Conservation (phyloP, 2,113 vertebrate genomes). For the Falcunculus frontatus region DNA sequence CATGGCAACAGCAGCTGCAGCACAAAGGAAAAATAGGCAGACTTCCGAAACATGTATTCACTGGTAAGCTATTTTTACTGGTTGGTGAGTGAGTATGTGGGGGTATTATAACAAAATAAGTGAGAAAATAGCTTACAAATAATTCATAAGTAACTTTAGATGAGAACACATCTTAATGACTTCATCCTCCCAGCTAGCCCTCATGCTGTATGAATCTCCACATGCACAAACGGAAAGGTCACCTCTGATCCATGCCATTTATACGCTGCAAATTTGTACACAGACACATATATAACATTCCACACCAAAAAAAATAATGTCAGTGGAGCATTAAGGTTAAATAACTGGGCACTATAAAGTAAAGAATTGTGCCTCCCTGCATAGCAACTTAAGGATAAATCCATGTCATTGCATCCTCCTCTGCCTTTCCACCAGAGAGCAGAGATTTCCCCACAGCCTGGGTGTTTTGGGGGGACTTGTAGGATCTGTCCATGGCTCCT, state of each 20-base stretch:
- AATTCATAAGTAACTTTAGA: conserved; percentile 45
- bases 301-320: neutral
- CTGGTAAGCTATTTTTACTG: conserved; percentile 47
- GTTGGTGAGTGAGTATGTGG: conserved; percentile 25
- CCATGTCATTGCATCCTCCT: neutral
- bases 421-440: neutral
- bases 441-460: neutral
- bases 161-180: conserved; percentile 1
- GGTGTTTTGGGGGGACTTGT: neutral
- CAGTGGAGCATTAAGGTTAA: conserved; percentile 24
- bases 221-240: conserved; percentile 15
- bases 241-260: neutral
- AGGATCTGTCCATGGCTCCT: neutral
- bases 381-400: neutral
- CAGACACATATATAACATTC: neutral
- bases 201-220: neutral
- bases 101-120: conserved; percentile 25
- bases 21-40: conserved; percentile 49
- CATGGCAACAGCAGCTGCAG: conserved; percentile 65
- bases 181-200: conserved; percentile 11
- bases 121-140: conserved; percentile 48
- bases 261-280: neutral
- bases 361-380: neutral
- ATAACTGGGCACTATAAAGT: neutral
- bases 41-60: conserved; percentile 23